Percentiles rank a stretch among this genome's conserved stretches.
Conservation (phyloP, 2,797 vertebrate species). For the Calcarius lapponicus region DNA sequence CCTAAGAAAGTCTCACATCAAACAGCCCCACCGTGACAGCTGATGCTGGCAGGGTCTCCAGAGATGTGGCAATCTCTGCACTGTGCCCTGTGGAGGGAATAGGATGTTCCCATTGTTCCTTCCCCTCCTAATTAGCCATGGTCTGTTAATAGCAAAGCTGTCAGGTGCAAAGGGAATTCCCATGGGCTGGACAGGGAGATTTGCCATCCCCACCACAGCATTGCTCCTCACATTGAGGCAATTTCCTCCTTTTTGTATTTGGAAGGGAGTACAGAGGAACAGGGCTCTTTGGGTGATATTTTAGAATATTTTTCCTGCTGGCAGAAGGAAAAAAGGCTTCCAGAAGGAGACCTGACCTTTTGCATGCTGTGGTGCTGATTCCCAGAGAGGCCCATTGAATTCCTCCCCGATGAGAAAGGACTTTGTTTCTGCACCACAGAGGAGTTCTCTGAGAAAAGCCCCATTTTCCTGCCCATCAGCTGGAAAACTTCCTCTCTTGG, state of each 20-base stretch:
- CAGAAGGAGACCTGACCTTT: slow-evolving; percentile 2
- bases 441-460: neutral
- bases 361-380: fast-evolving
- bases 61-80: neutral
- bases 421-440: neutral
- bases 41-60: neutral
- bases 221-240: fast-evolving
- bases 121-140: neutral
- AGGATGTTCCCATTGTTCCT: neutral
- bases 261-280: fast-evolving
- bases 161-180: neutral
- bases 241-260: neutral
- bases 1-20: neutral
- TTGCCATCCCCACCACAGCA: neutral
- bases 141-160: neutral
- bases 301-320: neutral
- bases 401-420: slow-evolving; percentile 44
- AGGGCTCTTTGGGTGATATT: neutral
- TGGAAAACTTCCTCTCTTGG: neutral
- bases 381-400: neutral
- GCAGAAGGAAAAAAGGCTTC: neutral
- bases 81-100: fast-evolving
- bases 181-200: neutral
- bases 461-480: neutral
- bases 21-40: fast-evolving